These are phyloP conservation scores for Crocallis elinguaria DNA, from an alignment of 2,888 invertebrate species.

Conservation along the genomic window DNA sequence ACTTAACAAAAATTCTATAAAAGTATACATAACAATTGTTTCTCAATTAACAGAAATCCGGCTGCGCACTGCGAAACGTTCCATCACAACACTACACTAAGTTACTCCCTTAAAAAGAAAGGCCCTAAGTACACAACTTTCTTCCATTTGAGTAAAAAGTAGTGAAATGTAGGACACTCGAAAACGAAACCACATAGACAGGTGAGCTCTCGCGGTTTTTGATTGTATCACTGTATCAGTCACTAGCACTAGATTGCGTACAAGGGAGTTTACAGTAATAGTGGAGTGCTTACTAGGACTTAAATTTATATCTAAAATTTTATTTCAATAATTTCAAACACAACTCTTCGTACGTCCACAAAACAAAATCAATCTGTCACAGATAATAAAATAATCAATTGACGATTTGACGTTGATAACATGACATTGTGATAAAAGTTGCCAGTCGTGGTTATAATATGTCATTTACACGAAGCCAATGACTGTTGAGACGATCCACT, in stretches of 20 bases:
- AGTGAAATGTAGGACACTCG: conserved; percentile 75
- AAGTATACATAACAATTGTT: conserved; percentile 75
- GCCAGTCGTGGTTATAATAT: too few species aligned
- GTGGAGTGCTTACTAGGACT: background rate
- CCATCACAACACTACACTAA: conserved; percentile 62
- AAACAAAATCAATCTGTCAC: conserved; percentile 19
- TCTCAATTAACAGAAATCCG: conserved; percentile 53
- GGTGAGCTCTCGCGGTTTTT: background rate
- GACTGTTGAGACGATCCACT: too few species aligned
- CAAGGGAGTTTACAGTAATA: background rate
- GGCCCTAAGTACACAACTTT: conserved; percentile 65
- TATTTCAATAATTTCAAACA: background rate
- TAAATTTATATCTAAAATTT: background rate
- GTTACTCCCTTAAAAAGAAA: conserved; percentile 71
- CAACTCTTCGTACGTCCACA: conserved; percentile 24
- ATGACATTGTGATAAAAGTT: too few species aligned
- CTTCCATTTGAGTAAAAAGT: conserved; percentile 77
- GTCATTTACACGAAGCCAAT: too few species aligned
- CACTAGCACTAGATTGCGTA: background rate
- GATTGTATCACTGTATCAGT: too few species aligned
- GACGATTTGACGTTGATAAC: too few species aligned
- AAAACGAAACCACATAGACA: conserved; percentile 47
- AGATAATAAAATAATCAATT: too few species aligned
- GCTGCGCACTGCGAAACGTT: conserved; percentile 46
- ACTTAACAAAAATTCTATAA: conserved; percentile 74